Conservation (phyloP, 2,797 vertebrate genomes). For the Enteromius argenteus region DNA sequence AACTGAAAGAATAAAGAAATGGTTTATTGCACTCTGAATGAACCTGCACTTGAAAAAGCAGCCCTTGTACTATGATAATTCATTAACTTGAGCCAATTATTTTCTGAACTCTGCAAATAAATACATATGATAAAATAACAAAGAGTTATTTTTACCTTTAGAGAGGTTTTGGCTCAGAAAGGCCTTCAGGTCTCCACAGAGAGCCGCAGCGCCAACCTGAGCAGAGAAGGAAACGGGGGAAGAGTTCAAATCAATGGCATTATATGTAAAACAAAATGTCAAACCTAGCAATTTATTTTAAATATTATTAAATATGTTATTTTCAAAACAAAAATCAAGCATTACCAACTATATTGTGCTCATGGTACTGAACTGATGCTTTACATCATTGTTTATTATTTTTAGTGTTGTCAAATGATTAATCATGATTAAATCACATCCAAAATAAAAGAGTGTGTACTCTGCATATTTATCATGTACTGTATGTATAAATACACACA, state of each 20-base stretch:
- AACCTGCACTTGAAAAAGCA: background rate
- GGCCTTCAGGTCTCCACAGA: conserved; percentile 82
- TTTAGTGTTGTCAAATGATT: no score
- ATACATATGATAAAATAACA: background rate
- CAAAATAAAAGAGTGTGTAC: no score
- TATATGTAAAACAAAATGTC: background rate
- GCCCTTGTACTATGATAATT: background rate
- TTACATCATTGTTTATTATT: background rate
- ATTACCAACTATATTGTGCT: background rate
- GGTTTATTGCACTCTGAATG: background rate
- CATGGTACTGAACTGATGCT: background rate
- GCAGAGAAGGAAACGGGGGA: background rate
- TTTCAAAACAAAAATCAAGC: background rate
- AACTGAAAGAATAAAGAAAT: background rate
- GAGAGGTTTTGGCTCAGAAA: conserved; percentile 81
- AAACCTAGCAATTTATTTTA: background rate
- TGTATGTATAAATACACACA: no score
- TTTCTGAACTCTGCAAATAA: background rate
- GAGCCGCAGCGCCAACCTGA: conserved; percentile 79
- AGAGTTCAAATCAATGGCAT: background rate
- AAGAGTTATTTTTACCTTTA: conserved; percentile 78
- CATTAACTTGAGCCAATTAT: background rate
- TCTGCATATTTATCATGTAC: no score
- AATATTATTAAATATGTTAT: no score
- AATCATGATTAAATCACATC: no score